Percentiles rank a stretch among this genome's conserved stretches.
Evolutionary conservation across 2,888 invertebrate genomes (phyloP).

Genomic region (Netelia inedita): DNA sequence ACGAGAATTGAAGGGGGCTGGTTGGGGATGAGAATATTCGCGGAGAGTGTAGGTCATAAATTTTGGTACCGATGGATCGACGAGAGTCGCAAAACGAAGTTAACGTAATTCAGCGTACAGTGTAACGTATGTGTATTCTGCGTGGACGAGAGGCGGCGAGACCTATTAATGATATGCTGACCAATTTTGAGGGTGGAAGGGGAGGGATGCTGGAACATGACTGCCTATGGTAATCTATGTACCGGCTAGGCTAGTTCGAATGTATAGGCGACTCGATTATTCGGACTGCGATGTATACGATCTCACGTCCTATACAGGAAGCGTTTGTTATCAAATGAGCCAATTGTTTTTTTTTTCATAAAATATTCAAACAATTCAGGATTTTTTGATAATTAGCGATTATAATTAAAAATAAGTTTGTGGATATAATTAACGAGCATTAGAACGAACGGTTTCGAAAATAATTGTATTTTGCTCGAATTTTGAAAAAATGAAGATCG

Average conservation of each 20-base stretch:
- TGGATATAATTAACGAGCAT: no score
- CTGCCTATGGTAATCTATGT: constrained; percentile 55
- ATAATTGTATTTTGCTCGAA: no score
- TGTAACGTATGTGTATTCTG: constrained; percentile 9
- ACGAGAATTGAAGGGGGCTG: background rate
- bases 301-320: no score
- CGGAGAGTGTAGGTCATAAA: constrained; percentile 48
- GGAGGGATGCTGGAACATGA: constrained; percentile 29
- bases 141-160: constrained; percentile 28
- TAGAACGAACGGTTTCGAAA: no score
- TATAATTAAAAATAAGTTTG: no score
- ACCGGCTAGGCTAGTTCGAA: constrained; percentile 9
- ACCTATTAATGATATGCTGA: constrained; percentile 67
- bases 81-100: constrained; percentile 64
- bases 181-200: constrained; percentile 50
- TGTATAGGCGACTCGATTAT: background rate
- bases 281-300: background rate
- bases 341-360: no score
- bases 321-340: no score
- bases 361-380: no score
- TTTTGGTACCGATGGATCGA: constrained; percentile 46
- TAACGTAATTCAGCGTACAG: constrained; percentile 50
- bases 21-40: constrained; percentile 11
- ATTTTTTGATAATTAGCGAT: no score
- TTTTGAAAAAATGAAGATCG: no score